phyloP scores from a whole-genome alignment of 2,888 invertebrate species.

The Synergus gifuensis region DNA sequence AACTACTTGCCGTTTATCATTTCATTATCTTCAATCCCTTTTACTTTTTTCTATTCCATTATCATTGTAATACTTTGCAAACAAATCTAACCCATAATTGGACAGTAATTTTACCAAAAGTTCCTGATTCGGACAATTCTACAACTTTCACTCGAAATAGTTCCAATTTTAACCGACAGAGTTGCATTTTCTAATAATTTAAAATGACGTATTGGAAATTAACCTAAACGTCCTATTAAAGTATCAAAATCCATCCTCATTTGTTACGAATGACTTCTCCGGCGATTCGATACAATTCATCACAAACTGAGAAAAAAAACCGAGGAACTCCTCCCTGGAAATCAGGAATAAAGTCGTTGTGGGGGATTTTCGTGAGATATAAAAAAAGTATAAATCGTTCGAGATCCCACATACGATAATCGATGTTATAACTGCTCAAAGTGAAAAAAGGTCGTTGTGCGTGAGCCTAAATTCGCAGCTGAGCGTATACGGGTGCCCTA shows the following conservation, averaged over 20 bases:
- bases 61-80: neutral
- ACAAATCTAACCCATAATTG: neutral
- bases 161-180: neutral
- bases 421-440: conserved; percentile 47
- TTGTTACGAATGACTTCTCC: neutral
- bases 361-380: conserved; percentile 10
- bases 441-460: conserved; percentile 49
- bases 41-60: neutral
- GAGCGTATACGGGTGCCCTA: conserved; percentile 71
- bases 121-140: no score
- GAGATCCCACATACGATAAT: conserved; percentile 53
- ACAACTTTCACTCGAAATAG: neutral
- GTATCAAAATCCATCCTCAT: neutral
- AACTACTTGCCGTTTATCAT: conserved; percentile 9
- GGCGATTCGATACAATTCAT: conserved; percentile 40
- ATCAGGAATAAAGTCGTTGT: conserved; percentile 46
- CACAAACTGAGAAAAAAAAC: conserved; percentile 44
- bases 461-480: conserved; percentile 67
- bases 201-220: no score
- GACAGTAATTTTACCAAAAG: neutral
- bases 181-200: no score
- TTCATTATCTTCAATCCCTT: neutral
- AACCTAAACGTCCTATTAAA: no score
- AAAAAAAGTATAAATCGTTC: conserved; percentile 50
- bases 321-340: conserved; percentile 39